A percentile compares a stretch with the other conserved stretches of the same genome.
phyloP scores from a whole-genome alignment of 2,113 vertebrate species.

The Triplophysa siluroides region DNA sequence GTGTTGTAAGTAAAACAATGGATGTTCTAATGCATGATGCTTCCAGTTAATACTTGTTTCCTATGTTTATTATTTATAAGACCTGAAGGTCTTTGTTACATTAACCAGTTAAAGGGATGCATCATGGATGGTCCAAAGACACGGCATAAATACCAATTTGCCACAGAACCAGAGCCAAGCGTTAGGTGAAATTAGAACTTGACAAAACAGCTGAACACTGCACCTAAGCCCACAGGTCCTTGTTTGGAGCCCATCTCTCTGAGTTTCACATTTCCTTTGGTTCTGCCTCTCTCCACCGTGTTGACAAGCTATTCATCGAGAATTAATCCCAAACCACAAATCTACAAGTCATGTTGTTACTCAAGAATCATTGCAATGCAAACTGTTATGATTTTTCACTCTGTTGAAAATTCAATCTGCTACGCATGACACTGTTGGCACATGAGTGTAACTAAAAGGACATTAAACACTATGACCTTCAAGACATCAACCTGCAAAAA shows the following conservation, averaged over 20 bases:
- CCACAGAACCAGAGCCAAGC: slow-evolving; percentile 61
- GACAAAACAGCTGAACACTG: slow-evolving; percentile 70
- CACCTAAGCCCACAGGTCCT: slow-evolving; percentile 61
- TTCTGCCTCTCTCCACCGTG: slow-evolving; percentile 42
- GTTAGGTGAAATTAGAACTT: slow-evolving; percentile 67
- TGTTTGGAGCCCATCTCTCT: slow-evolving; percentile 54
- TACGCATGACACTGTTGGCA: not conserved
- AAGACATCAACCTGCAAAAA: not conserved
- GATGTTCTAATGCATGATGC: not conserved
- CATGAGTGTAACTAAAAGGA: not conserved
- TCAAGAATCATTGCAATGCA: not conserved
- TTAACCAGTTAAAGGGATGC: slow-evolving; percentile 10
- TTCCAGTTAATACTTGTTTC: not conserved
- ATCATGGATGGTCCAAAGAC: slow-evolving; percentile 15
- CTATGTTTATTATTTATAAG: not conserved
- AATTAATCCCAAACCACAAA: not conserved
- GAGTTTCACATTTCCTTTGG: slow-evolving; percentile 57
- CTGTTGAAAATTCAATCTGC: not conserved
- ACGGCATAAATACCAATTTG: slow-evolving; percentile 62
- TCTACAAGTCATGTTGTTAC: slow-evolving; percentile 5
- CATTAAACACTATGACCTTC: slow-evolving; percentile 20
- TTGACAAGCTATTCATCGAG: slow-evolving; percentile 33
- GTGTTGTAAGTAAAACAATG: not conserved
- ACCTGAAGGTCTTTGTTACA: not conserved
- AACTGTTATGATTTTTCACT: not conserved